These are phyloP conservation scores for Thereuonema tuberculata DNA, from an alignment of 1,140 invertebrate species.

Conservation along the genomic window DNA sequence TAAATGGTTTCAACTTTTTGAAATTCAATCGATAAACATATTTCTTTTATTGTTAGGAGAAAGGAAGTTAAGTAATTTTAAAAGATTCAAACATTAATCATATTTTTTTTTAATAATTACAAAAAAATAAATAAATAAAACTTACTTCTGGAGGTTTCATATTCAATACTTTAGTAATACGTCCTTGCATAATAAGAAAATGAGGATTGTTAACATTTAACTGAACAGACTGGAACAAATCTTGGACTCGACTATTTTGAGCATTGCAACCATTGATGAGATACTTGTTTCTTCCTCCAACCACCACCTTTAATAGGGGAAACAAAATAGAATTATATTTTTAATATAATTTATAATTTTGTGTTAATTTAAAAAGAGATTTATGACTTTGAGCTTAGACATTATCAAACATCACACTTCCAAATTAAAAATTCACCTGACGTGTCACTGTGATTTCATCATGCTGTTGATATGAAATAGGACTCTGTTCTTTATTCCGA, in stretches of 20 bases:
- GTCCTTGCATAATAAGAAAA: constrained; percentile 99
- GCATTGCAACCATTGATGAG: constrained; percentile 87
- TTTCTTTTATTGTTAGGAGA: too few species aligned
- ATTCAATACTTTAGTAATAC: constrained; percentile 97
- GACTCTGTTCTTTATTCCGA: constrained; percentile 60
- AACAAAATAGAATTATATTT: neutral
- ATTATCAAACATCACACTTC: too few species aligned
- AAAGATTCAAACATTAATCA: too few species aligned
- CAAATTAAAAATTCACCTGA: too few species aligned
- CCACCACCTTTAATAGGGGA: constrained; percentile 36
- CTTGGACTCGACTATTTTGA: constrained; percentile 74
- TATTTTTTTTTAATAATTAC: too few species aligned
- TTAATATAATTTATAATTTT: too few species aligned
- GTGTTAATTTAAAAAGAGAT: too few species aligned
- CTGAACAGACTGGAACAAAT: constrained; percentile 92
- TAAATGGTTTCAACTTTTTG: too few species aligned
- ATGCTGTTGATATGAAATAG: constrained; percentile 82
- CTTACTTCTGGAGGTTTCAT: constrained; percentile 92
- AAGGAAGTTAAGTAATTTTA: too few species aligned
- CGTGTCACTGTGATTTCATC: constrained; percentile 87
- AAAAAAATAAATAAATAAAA: too few species aligned
- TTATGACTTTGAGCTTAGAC: too few species aligned
- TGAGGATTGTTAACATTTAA: constrained; percentile 99
- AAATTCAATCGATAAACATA: too few species aligned
- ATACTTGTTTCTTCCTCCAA: constrained; percentile 68